Base-by-base conservation (phyloP, 2,113 vertebrate species). In the Sula dactylatra region DNA sequence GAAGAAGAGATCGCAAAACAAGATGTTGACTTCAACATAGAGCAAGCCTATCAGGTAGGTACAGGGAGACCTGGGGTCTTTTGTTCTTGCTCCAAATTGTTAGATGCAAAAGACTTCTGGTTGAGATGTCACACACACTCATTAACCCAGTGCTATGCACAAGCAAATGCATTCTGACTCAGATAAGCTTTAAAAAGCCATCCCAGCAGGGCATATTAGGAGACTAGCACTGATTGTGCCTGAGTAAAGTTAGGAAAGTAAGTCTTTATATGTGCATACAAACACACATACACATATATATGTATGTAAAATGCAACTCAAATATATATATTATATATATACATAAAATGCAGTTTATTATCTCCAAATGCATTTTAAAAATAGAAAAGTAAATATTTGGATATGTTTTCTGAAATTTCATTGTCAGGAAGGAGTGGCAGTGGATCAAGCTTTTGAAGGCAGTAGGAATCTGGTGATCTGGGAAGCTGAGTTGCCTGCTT, bases 281-380 rank as follows among this genome's bases (percentile, higher is more conserved):
- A 0, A 16, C 21, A 50, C 17, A 15, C 8, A 15, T 0, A 16
- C 25, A 31, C 19, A 25, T 18, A 45, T 1, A 7, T 1, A 16
- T 2, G 34, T 1, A 14, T 15, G 26, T 16, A 36, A 78, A 89
- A 67, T 16, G 21, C 65, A 87, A 5, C 6, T 71, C 31, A 67
- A 38, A 50, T 25, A 7, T 44, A 56, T 26, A 31, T 27, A 8
- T 2, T 24, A 10, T 8, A 7, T 14, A 4, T 0, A 14, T 6
- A 36, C 11, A 25, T 13, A 55, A 69, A 86, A 71, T 16, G 25
- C 4, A 59, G 24, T 36, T 91, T 79, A 47, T 74, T 76, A 13
- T 38, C 62, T 56, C 59, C 20, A 25, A 0, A 16, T 11, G 24
- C 2, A 15, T 24, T 71, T 87, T 12, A 15, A 40, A 91, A 91